These are phyloP conservation scores for Setipinna tenuifilis DNA, from an alignment of 2,797 vertebrate species.

Conservation along the genomic window DNA sequence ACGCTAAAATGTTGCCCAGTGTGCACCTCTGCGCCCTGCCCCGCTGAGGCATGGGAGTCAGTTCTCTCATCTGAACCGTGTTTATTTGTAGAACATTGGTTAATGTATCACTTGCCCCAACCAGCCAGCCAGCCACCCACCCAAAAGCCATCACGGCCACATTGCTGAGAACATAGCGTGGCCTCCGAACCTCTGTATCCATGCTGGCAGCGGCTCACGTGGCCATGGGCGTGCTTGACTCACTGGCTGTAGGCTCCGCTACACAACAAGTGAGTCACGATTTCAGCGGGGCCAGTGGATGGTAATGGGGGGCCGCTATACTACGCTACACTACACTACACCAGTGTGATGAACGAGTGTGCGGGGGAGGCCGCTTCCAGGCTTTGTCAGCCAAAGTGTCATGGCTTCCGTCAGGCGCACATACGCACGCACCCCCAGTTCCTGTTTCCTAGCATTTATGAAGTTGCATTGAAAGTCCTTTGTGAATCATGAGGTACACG, in stretches of 20 bases:
- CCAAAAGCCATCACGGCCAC: not conserved
- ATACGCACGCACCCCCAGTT: constrained; percentile 11
- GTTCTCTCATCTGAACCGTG: not conserved
- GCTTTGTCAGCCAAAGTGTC: constrained; percentile 40
- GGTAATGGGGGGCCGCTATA: not conserved
- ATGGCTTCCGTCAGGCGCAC: constrained; percentile 30
- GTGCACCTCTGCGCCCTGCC: not conserved
- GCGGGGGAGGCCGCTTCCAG: constrained; percentile 43
- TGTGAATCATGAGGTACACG: constrained; percentile 2
- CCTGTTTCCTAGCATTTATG: constrained; percentile 26
- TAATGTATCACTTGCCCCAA: not conserved
- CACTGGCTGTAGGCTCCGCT: not conserved
- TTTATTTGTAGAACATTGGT: constrained; percentile 25
- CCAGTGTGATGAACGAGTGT: constrained; percentile 31
- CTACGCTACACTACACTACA: not conserved
- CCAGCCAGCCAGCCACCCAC: constrained; percentile 1
- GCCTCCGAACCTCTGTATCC: not conserved
- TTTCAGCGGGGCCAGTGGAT: not conserved
- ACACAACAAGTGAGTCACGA: constrained; percentile 20
- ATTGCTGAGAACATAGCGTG: not conserved
- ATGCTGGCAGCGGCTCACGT: not conserved
- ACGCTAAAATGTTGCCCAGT: not conserved
- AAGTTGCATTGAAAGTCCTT: constrained; percentile 27
- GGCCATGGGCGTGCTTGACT: constrained; percentile 4
- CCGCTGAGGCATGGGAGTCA: not conserved